Conservation (phyloP, 2,797 vertebrate species). For the Staurois parvus region DNA sequence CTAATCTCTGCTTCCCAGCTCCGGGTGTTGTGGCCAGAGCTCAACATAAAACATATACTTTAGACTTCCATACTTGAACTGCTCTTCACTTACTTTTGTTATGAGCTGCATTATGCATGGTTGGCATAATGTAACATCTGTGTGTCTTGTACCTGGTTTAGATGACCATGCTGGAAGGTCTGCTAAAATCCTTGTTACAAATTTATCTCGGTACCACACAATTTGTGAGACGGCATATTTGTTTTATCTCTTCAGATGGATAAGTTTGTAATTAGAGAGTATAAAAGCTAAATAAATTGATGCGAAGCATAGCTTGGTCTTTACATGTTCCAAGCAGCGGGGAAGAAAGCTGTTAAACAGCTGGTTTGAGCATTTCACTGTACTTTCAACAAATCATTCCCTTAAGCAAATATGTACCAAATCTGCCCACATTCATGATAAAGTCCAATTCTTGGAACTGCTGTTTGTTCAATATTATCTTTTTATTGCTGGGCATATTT, state of each 20-base stretch:
- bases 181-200: not conserved
- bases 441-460: not conserved
- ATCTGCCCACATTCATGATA: not conserved
- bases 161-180: too few relatives aligned
- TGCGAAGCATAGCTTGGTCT: conserved; percentile 12
- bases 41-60: too few relatives aligned
- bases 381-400: conserved; percentile 36
- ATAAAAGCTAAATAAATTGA: conserved; percentile 30
- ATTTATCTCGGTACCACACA: not conserved
- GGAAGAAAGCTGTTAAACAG: conserved; percentile 28
- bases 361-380: conserved; percentile 21
- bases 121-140: not conserved
- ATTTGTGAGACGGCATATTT: not conserved
- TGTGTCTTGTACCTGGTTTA: not conserved
- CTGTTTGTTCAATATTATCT: not conserved
- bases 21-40: too few relatives aligned
- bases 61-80: too few relatives aligned
- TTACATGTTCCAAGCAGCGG: conserved; percentile 12
- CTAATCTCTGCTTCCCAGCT: too few relatives aligned
- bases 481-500: not conserved
- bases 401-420: conserved; percentile 30
- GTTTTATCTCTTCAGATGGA: not conserved
- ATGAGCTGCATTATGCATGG: too few relatives aligned
- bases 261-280: conserved; percentile 26
- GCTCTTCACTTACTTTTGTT: too few relatives aligned